Evolutionary conservation across 2,888 invertebrate species (phyloP), one percentile per base, ranked within the genome.

Genomic region (Nomada ferruginata): DNA sequence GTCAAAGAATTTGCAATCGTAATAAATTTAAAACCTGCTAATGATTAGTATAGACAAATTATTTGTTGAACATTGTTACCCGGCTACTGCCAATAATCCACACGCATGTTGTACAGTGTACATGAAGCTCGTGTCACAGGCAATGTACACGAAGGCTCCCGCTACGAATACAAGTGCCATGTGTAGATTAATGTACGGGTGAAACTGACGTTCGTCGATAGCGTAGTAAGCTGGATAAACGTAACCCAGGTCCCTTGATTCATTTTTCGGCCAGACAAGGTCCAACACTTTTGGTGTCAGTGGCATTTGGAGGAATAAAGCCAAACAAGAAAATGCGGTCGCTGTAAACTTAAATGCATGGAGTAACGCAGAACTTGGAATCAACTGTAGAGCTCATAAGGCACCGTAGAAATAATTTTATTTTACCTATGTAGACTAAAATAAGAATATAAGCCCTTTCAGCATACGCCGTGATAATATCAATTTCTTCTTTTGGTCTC

Each of bases 91-190:
- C 4, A 76, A 23, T 3, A 59, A 4, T 20, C 47, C 75, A 36
- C 79, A 79, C 0, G 52, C 76, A 4, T 79, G 76, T 7, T 79
- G 76, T 29, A 79, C 57, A 15, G n/a, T 1, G 1, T 26, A 23
- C 29, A 70, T 50, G 69, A 57, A 79, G 18, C 26, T n/a, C 7
- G 79, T 36, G 11, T 79, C 79, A 0, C 64, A 36, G 13, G 44
- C 57, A 15, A 47, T 2, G 18, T 57, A 76, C 15, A 76, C 63
- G 7, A 23, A 11, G 1, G 20, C 4, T 2, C 50, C 20, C 2
- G 23, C 0, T 11, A 26, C 0, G 5, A 63, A 5, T 9, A 11
- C 13, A 1, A 2, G 0, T 13, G 7, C 7, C 47, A 74, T 23
- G 9, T 65, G 26, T n/a, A 11, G 5, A 50, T 20, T 57, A 26